These are phyloP conservation scores for Semibalanus balanoides DNA, from an alignment of 1,140 invertebrate species.

Conservation along the genomic window DNA sequence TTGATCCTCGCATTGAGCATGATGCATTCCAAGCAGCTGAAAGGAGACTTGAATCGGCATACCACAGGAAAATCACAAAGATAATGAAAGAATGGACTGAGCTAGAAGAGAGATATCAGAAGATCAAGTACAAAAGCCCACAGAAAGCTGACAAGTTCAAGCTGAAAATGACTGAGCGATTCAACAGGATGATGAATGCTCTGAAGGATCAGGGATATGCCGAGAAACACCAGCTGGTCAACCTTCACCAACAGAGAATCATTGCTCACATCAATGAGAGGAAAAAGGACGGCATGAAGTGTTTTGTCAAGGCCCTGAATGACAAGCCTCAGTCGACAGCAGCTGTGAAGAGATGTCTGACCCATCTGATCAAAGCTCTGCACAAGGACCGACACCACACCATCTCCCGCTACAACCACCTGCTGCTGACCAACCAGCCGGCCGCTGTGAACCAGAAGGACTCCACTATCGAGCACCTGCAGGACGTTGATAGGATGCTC, in stretches of 20 bases:
- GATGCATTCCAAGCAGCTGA: constrained; percentile 79
- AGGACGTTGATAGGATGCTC: constrained; percentile 80
- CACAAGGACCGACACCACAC: constrained; percentile 94
- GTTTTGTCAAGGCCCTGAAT: constrained; percentile 78
- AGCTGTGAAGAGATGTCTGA: constrained; percentile 79
- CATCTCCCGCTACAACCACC: constrained; percentile 83
- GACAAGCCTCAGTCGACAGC: constrained; percentile 57
- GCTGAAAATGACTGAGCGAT: constrained; percentile 85
- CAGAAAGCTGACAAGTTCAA: constrained; percentile 87
- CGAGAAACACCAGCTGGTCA: constrained; percentile 87
- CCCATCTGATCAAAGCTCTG: constrained; percentile 71
- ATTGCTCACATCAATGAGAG: constrained; percentile 77
- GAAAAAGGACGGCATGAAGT: constrained; percentile 87
- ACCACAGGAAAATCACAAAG: constrained; percentile 78
- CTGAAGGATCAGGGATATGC: constrained; percentile 89
- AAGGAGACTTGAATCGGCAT: constrained; percentile 78
- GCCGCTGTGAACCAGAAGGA: constrained; percentile 74
- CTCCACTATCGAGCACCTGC: constrained; percentile 62
- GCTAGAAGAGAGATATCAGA: constrained; percentile 88
- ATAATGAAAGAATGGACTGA: constrained; percentile 99
- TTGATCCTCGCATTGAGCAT: constrained; percentile 84
- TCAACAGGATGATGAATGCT: constrained; percentile 84
- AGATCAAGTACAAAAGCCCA: constrained; percentile 81
- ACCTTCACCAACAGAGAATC: constrained; percentile 92
- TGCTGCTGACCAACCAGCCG: constrained; percentile 63